Evolutionary conservation across 2,888 invertebrate species (phyloP), one percentile per base, ranked within the genome.

Genomic region (Tachina lurida): DNA sequence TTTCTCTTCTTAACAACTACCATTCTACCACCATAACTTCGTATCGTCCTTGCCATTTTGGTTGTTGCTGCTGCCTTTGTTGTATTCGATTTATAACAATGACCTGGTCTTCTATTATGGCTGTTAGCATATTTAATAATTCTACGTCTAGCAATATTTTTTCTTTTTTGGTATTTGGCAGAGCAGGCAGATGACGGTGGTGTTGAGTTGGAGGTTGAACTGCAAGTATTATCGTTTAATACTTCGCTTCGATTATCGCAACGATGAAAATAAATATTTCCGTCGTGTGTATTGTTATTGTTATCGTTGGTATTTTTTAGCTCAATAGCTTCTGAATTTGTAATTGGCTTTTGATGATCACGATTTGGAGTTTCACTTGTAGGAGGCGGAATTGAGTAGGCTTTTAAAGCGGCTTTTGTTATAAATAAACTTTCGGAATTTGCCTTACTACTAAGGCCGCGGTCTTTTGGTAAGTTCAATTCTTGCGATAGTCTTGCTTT

Each of bases 331-430:
- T 60, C 62, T 75, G 82, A 47, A 78, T 70, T 78, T 70, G 58
- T 77, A 77, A 58, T 67, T 76, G 77, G 68, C 49, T 68, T 58
- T 45, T 60, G 68, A 45, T 63, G 52, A 75, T 75, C 74, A 75
- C 74, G 74, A 75, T 75, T 75, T 62, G 19, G 52, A 43, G 52
- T 63, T 63, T 75, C 74, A 75, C 63, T 75, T 75, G 74, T 63
- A 49, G 63, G 19, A 56, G 75, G 65, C 75, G 75, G 52, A 31
- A 65, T 47, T 52, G 58, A 74, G 60, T 83, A 83, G 52, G 77
- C 58, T 83, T 83, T 83, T 68, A 83, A 83, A 15, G 83, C 83
- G 52, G 83, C 83, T 73, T 83, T 83, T 67, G 83, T 83, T 43
- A 83, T 41, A 73, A 83, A 83, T 54, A 78, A 67, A 73, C 43